Evolutionary conservation across 2,888 invertebrate species (phyloP), one percentile per base, ranked within the genome.

Genomic region (Torymus auratus): DNA sequence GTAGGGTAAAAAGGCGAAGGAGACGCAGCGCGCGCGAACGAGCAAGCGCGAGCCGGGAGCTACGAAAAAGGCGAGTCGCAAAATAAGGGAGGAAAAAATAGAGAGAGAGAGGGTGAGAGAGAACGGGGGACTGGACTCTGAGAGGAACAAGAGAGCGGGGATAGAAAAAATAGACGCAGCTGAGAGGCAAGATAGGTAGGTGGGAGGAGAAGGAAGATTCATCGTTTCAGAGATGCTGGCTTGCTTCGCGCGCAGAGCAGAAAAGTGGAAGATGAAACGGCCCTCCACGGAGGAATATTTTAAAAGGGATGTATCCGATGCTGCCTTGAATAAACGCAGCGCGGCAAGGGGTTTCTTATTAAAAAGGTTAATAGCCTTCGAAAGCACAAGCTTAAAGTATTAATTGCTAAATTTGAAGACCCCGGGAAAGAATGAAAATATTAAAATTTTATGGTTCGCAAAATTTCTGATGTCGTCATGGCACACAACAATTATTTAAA

Each of bases 241-340:
- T 7, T 10, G 61, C 10, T 41, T 23, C 62, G 55, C 50, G 52
- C 7, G 41, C 41, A 69, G 56, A 62, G 53, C 14, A 58, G 20
- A 55, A 75, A 76, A 69, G 69, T 76, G 61, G 28, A 55, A 76
- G 64, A 78, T 78, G 53, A 72, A 78, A 61, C 41, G 58, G 52
- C 68, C 28, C 61, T 78, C 52, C 60, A 55, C 11, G 67, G 61
- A 41, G 13, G 64, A 77, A 64, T 70, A 77, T 70, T 70, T 77
- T 64, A 70, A 77, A 55, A 65, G 58, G 3, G 55, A 53, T 41
- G 67, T 67, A 78, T 72, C 55, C 67, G 78, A 70, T 15, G 5
- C 28, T 52, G 23, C 50, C 2, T 41, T 41, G 20, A 61, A n/a
- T 61, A 61, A 74, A 74, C 50, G 74, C 52, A 58, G 65, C 58